Conservation (phyloP, 2,113 vertebrate species). For the Cettia cetti region DNA sequence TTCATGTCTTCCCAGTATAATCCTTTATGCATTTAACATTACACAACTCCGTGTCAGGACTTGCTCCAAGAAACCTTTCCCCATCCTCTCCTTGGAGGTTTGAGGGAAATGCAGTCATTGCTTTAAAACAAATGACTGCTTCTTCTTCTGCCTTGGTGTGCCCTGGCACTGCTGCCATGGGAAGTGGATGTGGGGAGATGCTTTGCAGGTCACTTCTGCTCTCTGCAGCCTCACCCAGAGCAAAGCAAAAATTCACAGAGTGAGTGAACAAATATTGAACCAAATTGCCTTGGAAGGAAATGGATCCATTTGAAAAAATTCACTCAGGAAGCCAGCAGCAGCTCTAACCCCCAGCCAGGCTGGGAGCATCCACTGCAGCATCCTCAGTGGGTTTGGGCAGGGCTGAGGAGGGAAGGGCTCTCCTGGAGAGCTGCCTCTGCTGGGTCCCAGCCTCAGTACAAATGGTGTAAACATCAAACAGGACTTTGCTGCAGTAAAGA, state of each 20-base stretch:
- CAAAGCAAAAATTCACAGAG: not conserved
- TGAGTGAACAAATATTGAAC: not conserved
- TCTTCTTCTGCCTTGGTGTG: not conserved
- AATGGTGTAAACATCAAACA: not conserved
- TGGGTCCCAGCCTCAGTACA: not conserved
- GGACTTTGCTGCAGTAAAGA: not conserved
- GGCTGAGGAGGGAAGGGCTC: not conserved
- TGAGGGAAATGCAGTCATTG: not conserved
- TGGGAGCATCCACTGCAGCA: not conserved
- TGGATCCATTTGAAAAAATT: not conserved
- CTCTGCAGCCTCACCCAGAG: not conserved
- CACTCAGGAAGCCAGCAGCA: not conserved
- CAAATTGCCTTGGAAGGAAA: not conserved
- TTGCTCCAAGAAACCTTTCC: conserved; percentile 1
- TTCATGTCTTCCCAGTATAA: not conserved
- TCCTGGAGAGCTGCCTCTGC: not conserved
- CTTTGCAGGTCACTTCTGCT: not conserved
- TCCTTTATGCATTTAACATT: not conserved
- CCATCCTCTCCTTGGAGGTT: not conserved
- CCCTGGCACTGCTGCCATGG: accelerated
- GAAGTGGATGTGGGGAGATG: not conserved
- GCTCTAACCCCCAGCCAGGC: not conserved
- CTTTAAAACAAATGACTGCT: not conserved
- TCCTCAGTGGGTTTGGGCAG: not conserved
- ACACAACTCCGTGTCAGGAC: not conserved